phyloP scores from a whole-genome alignment of 2,888 invertebrate species.

The Biston stratarius region DNA sequence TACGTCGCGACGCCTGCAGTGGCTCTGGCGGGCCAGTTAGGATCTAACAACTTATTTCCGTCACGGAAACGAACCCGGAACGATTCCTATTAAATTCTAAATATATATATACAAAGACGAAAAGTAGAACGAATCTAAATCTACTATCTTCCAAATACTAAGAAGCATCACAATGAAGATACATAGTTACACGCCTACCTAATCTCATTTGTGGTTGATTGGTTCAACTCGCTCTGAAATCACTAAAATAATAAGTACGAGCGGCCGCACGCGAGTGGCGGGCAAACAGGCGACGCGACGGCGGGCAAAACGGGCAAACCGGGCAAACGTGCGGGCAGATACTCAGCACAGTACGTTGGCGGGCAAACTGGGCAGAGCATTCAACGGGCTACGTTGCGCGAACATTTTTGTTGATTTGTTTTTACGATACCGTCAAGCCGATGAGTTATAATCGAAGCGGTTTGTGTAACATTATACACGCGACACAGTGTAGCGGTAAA shows the following conservation, averaged over 20 bases:
- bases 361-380: slow-evolving; percentile 2
- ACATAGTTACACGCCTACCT: slow-evolving; percentile 40
- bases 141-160: slow-evolving; percentile 25
- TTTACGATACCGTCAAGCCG: slow-evolving; percentile 42
- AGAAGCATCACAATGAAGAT: slow-evolving; percentile 40
- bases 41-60: neutral
- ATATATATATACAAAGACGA: slow-evolving; percentile 22
- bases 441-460: slow-evolving; percentile 46
- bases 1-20: neutral
- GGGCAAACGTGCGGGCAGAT: neutral
- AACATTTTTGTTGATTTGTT: slow-evolving; percentile 29
- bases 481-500: neutral
- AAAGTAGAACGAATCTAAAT: slow-evolving; percentile 39
- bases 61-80: slow-evolving; percentile 8
- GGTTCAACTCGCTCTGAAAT: slow-evolving; percentile 45
- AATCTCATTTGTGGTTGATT: slow-evolving; percentile 50
- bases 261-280: slow-evolving; percentile 24
- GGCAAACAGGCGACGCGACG: slow-evolving; percentile 16
- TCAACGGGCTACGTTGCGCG: neutral
- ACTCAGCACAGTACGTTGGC: neutral
- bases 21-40: too few relatives aligned
- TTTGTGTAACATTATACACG: slow-evolving; percentile 8
- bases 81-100: slow-evolving; percentile 2
- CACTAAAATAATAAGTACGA: slow-evolving; percentile 45
- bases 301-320: slow-evolving; percentile 21